Base-by-base conservation (phyloP, 2,797 vertebrate genomes). In the Leptoclinus maculatus region DNA sequence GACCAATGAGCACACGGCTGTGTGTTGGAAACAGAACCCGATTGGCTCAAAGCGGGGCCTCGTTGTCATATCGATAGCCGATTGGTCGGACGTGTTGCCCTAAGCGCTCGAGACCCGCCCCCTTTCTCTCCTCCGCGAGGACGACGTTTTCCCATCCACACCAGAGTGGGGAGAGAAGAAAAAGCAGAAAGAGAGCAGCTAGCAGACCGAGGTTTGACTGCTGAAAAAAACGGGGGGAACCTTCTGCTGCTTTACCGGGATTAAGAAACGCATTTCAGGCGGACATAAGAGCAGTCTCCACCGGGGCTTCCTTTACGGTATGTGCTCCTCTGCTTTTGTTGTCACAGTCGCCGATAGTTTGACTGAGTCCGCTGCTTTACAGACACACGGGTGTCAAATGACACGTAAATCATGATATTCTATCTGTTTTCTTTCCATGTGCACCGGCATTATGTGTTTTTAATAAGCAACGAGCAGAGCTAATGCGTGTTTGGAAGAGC, bases 351-450 rank as follows among this genome's bases (percentile, higher is more conserved):
- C 73, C 77, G 39, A 51, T 78, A 83, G 80, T 90, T 85, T 78
- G 77, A 82, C 63, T 66, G 75, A 68, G 45, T 65, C 60, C 54
- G 9, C 70, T 45, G 79, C 74, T 84, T n/a, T 14, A 47, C 6
- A 86, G 71, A 82, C 71, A 25, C 76, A 10, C 71, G 65, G 87
- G 91, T 92, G 88, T 91, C 91, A 87, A 82, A 87, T 92, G 86
- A 84, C 91, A 76, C 66, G n/a, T 62, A 66, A 69, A 72, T 36
- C 72, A 45, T 23, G 39, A n/a, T n/a, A 11, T 53, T 53, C 56
- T 64, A 14, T 10, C 25, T 34, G 51, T 65, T 71, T 68, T 32
- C 49, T 45, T 1, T 8, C 19, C 19, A 21, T 36, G 39, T 71
- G 23, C 19, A 43, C 23, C 27, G 19, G 2, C 5, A 27, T 56